A percentile compares a stretch with the other conserved stretches of the same genome.
phyloP scores from a whole-genome alignment of 2,888 invertebrate species.

The Tinea pellionella region DNA sequence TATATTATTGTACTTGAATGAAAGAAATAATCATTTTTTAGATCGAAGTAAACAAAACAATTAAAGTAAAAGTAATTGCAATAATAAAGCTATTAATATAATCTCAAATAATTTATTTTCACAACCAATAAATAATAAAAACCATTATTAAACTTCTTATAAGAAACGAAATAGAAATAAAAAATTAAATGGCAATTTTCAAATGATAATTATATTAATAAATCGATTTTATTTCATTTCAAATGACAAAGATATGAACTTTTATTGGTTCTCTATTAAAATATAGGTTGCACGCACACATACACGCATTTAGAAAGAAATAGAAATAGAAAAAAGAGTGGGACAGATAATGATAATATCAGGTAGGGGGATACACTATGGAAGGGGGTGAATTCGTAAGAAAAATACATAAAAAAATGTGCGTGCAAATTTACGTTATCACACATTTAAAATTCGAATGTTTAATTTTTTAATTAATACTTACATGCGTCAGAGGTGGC shows the following conservation, averaged over 20 bases:
- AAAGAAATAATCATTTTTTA: neutral
- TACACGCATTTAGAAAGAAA: slow-evolving; percentile 30
- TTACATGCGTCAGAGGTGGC: slow-evolving; percentile 67
- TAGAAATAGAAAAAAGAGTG: slow-evolving; percentile 63
- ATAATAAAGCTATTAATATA: too few species aligned
- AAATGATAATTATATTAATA: neutral
- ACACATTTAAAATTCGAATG: neutral
- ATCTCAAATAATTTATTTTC: neutral
- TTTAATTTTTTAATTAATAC: slow-evolving; percentile 25
- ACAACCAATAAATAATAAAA: neutral
- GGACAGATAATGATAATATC: slow-evolving; percentile 55
- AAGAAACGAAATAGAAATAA: too few species aligned
- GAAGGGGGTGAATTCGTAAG: slow-evolving; percentile 46
- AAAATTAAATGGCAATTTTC: too few species aligned
- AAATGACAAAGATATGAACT: slow-evolving; percentile 13
- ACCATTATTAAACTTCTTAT: too few species aligned
- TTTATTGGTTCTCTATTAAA: slow-evolving; percentile 61
- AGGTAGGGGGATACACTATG: slow-evolving; percentile 19
- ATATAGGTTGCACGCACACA: slow-evolving; percentile 43
- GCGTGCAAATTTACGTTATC: slow-evolving; percentile 45
- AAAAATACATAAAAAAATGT: slow-evolving; percentile 64
- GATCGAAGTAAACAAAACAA: too few species aligned
- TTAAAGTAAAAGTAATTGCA: too few species aligned
- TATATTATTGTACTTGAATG: too few species aligned
- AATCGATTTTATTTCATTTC: neutral